Percentiles rank a stretch among this genome's conserved stretches.
These are phyloP conservation scores for Drosophila truncata DNA, from an alignment of 1,140 invertebrate genomes.

Conservation along the genomic window DNA sequence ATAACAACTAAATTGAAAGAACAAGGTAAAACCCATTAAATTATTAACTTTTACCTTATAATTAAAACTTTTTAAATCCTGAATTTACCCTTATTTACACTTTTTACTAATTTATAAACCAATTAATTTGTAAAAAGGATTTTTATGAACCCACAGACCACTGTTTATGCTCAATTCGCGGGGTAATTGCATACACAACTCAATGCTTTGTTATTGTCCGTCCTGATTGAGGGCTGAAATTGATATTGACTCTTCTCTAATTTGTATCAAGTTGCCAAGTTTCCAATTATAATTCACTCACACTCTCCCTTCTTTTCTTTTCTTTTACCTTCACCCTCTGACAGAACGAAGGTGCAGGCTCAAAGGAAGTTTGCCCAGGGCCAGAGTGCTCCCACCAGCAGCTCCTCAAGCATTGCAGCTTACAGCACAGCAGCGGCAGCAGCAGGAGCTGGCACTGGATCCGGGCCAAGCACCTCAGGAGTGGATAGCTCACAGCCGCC, in stretches of 20 bases:
- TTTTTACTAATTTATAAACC: too few species aligned
- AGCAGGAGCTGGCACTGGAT: conserved; percentile 47
- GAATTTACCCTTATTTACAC: too few species aligned
- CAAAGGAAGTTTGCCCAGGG: conserved; percentile 97
- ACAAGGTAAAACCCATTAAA: too few species aligned
- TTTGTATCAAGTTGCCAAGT: conserved; percentile 52
- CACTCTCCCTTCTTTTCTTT: conserved; percentile 12
- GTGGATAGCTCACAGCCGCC: conserved; percentile 85
- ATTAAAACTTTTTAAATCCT: too few species aligned
- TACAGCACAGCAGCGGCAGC: conserved; percentile 50
- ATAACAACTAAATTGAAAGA: background rate
- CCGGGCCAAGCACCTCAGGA: conserved; percentile 85
- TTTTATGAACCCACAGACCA: background rate
- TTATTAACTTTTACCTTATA: too few species aligned
- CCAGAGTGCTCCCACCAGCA: conserved; percentile 86
- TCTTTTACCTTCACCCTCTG: conserved; percentile 33
- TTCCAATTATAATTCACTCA: conserved; percentile 60
- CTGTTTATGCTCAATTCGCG: conserved; percentile 29
- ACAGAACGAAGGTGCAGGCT: conserved; percentile 93
- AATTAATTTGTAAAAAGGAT: background rate
- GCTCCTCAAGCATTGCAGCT: conserved; percentile 55
- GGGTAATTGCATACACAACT: conserved; percentile 20
- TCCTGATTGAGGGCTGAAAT: conserved; percentile 44
- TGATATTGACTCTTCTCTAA: conserved; percentile 43
- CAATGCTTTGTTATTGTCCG: conserved; percentile 34